These are phyloP conservation scores for Botrylloides violaceus DNA, from an alignment of 23 tunicate genomes.

Conservation along the genomic window DNA sequence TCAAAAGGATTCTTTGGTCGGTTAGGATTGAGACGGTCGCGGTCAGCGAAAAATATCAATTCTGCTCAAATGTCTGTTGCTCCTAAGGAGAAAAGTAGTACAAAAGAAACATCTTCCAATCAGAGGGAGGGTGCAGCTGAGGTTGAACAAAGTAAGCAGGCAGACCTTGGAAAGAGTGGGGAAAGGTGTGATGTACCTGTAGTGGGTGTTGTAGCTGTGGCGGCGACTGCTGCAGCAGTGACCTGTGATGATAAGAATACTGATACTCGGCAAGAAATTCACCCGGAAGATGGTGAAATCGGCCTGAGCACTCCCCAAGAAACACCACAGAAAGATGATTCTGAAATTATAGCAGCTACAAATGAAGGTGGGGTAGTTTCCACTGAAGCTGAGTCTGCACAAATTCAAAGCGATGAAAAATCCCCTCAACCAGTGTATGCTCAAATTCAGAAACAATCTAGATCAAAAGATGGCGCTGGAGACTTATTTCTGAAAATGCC, in stretches of 20 bases:
- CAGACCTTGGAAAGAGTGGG: not conserved
- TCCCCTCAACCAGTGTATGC: not conserved
- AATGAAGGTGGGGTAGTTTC: not conserved
- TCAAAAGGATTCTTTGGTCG: constrained; percentile 9
- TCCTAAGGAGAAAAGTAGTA: not conserved
- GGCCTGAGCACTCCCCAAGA: too few species aligned
- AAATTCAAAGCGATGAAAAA: not conserved
- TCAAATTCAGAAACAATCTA: not conserved
- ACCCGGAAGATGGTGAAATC: too few species aligned
- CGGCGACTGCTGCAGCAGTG: not conserved
- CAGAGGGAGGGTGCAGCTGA: not conserved
- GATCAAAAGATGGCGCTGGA: too few species aligned
- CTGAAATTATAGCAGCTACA: not conserved
- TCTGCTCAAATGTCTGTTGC: not conserved
- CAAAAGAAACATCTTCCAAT: not conserved
- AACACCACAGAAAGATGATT: not conserved
- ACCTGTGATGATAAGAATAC: too few species aligned
- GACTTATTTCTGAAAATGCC: too few species aligned
- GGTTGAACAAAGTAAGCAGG: not conserved
- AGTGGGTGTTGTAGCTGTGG: not conserved
- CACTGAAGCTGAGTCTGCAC: not conserved
- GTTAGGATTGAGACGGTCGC: not conserved
- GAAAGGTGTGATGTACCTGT: not conserved
- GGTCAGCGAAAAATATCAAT: not conserved
- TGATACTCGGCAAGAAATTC: too few species aligned